Conservation (phyloP, 64 coral and sea anemone species). For the Actinia tenebrosa region DNA sequence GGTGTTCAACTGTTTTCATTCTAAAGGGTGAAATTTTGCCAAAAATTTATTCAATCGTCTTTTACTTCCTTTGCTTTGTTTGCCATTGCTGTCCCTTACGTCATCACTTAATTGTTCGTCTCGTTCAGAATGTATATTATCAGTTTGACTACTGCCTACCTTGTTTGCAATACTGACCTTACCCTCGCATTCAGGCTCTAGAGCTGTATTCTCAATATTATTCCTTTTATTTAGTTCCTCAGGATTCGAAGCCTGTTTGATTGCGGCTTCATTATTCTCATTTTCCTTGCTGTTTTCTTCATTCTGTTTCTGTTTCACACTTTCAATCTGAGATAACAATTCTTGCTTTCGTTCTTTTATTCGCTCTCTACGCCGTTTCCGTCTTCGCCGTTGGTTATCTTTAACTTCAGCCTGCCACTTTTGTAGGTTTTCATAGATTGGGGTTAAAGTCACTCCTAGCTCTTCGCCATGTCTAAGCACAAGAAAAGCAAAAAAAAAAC, state of each 20-base stretch:
- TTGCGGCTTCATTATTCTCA: background rate
- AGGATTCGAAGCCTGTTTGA: background rate
- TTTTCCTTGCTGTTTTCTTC: background rate
- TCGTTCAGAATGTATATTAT: background rate
- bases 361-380: background rate
- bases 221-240: background rate
- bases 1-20: background rate
- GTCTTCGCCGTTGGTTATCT: background rate
- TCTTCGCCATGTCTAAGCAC: background rate
- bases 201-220: background rate
- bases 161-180: background rate
- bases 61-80: background rate
- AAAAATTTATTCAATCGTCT: background rate
- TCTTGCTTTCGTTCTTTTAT: background rate
- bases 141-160: background rate
- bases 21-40: slow-evolving; percentile 21
- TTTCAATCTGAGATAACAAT: background rate
- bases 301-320: background rate
- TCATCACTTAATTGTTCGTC: background rate
- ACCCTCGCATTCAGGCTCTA: background rate
- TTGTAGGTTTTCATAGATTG: slow-evolving; percentile 16
- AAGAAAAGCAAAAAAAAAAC: background rate
- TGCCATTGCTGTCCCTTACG: background rate
- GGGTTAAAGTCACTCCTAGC: background rate
- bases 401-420: background rate